Evolutionary conservation across 37 sponge, comb jelly and placozoan genomes (phyloP).

Genomic region (Theonella swinhoei): DNA sequence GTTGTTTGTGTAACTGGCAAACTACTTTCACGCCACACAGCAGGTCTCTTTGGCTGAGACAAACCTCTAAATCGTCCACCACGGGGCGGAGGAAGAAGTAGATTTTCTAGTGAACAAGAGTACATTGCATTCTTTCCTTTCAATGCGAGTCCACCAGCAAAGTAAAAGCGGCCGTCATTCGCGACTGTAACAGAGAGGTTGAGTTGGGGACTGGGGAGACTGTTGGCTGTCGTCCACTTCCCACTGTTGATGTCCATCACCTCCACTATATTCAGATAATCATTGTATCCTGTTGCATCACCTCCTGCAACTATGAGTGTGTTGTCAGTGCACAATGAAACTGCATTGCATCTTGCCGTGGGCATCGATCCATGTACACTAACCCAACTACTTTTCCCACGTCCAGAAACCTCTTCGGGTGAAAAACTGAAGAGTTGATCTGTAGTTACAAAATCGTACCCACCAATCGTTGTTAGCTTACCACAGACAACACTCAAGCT

Average conservation of each 20-base stretch:
- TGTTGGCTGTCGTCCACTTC: not conserved
- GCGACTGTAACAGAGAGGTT: not conserved
- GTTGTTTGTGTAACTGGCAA: not conserved
- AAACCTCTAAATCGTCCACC: not conserved
- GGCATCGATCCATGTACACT: not conserved
- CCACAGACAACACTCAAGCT: not conserved
- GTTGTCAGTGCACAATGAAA: not conserved
- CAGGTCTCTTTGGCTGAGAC: not conserved
- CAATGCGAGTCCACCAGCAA: not conserved
- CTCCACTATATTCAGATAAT: not conserved
- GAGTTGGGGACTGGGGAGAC: not conserved
- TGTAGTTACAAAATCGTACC: not conserved
- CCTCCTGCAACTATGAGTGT: not conserved
- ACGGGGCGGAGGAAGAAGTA: not conserved
- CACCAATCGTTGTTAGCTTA: not conserved
- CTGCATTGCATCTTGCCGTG: not conserved
- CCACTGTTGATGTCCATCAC: not conserved
- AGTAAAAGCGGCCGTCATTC: not conserved
- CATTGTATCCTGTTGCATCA: not conserved
- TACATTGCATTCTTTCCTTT: not conserved
- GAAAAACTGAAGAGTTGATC: not conserved
- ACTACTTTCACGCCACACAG: not conserved
- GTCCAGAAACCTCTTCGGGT: not conserved
- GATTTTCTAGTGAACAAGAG: not conserved
- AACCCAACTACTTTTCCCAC: not conserved